Conservation (phyloP, 2,797 vertebrate species). For the Chloroceryle amazona region DNA sequence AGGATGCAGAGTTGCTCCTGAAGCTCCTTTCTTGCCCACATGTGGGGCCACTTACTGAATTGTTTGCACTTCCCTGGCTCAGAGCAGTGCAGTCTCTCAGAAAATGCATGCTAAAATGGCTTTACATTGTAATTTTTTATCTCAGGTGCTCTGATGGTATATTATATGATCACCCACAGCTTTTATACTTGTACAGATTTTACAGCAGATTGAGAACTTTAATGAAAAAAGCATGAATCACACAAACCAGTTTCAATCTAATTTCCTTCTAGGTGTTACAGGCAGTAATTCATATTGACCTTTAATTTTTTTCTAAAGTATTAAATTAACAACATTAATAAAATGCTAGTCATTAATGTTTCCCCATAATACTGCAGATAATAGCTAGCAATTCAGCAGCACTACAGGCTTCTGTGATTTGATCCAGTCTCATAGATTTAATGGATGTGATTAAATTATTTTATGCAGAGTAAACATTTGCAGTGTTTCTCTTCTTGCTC, state of each 20-base stretch:
- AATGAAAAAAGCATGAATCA: not conserved
- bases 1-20: not conserved
- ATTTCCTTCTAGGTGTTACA: not conserved
- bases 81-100: not conserved
- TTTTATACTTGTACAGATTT: constrained; percentile 9
- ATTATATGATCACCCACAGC: not conserved
- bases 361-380: not conserved
- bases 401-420: constrained; percentile 20
- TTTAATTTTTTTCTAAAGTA: not conserved
- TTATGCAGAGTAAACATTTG: constrained; percentile 55
- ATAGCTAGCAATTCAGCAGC: not conserved
- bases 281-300: not conserved
- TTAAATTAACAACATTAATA: constrained; percentile 8
- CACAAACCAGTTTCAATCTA: not conserved
- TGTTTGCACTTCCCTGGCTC: not conserved
- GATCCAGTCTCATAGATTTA: constrained; percentile 40
- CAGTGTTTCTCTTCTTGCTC: constrained; percentile 39
- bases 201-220: not conserved
- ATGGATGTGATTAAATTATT: constrained; percentile 55
- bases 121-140: not conserved
- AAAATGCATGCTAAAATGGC: not conserved
- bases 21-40: not conserved
- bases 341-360: constrained; percentile 7
- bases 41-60: not conserved
- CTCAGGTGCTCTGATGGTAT: not conserved